Percentiles rank a stretch among this genome's conserved stretches.
Conservation (phyloP, 2,888 invertebrate species). For the Kryphioiulus occultus region DNA sequence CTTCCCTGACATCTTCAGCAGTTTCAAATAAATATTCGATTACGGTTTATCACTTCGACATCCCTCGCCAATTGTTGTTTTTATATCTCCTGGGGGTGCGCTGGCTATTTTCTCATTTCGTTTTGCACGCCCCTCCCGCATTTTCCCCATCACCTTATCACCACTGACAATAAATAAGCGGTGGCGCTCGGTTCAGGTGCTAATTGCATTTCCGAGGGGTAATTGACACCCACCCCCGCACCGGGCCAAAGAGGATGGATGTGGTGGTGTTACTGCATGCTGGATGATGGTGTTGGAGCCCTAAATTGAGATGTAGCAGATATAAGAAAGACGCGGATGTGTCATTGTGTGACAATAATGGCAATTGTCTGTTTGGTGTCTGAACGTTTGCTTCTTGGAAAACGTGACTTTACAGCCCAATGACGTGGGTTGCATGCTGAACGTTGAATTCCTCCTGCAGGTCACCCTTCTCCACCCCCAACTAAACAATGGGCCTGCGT, state of each 20-base stretch:
- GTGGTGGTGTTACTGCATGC: neutral
- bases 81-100: neutral
- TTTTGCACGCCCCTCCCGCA: neutral
- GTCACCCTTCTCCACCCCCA: neutral
- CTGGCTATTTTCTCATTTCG: neutral
- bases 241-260: neutral
- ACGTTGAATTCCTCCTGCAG: neutral
- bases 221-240: neutral
- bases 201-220: neutral
- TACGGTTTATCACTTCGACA: neutral
- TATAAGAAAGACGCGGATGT: neutral
- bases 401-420: neutral
- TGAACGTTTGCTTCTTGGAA: neutral
- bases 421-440: neutral
- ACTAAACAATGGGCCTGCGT: neutral
- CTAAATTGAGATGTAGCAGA: neutral
- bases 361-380: neutral
- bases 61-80: neutral
- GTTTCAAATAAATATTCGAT: neutral
- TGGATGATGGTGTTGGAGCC: neutral
- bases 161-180: neutral
- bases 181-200: neutral
- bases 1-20: neutral
- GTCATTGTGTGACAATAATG: conserved; percentile 5
- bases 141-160: neutral